Percentiles rank a stretch among this genome's conserved stretches.
Evolutionary conservation across 2,888 invertebrate genomes (phyloP).

Genomic region (Scelioninae gen. 2): DNA sequence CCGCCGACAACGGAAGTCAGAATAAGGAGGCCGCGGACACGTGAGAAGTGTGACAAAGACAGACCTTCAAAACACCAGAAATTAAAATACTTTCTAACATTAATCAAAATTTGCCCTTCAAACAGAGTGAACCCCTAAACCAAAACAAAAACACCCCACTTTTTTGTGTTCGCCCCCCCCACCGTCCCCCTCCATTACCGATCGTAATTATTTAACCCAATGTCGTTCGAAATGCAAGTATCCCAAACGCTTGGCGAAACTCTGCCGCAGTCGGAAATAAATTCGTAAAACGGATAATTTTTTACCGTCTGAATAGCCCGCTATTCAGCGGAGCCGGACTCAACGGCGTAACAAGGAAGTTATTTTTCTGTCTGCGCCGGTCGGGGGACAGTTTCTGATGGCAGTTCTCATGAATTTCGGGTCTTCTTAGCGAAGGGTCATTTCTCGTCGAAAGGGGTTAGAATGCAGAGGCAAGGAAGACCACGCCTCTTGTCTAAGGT

Average conservation of each 20-base stretch:
- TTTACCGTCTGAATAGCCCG: conserved; percentile 28
- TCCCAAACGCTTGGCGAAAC: conserved; percentile 2
- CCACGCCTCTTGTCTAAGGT: conserved; percentile 75
- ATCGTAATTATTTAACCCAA: no score
- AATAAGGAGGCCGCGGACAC: no score
- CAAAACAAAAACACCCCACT: no score
- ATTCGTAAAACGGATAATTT: conserved; percentile 21
- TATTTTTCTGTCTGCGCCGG: conserved; percentile 57
- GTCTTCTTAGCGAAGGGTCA: conserved; percentile 59
- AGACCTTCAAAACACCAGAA: no score
- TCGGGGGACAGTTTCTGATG: conserved; percentile 57
- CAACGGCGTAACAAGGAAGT: conserved; percentile 54
- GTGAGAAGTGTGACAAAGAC: no score
- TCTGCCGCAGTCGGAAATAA: neutral
- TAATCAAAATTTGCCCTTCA: no score
- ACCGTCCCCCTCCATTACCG: no score
- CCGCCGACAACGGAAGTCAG: no score
- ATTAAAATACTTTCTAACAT: no score
- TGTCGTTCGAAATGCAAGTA: no score
- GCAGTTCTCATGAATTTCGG: conserved; percentile 59
- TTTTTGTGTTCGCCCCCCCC: no score
- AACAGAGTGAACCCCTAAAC: no score
- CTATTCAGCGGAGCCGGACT: conserved; percentile 39
- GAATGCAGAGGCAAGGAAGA: conserved; percentile 65
- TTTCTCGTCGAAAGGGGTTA: conserved; percentile 63